Evolutionary conservation across 2,797 vertebrate genomes (phyloP).

Genomic region (Helostoma temminkii): DNA sequence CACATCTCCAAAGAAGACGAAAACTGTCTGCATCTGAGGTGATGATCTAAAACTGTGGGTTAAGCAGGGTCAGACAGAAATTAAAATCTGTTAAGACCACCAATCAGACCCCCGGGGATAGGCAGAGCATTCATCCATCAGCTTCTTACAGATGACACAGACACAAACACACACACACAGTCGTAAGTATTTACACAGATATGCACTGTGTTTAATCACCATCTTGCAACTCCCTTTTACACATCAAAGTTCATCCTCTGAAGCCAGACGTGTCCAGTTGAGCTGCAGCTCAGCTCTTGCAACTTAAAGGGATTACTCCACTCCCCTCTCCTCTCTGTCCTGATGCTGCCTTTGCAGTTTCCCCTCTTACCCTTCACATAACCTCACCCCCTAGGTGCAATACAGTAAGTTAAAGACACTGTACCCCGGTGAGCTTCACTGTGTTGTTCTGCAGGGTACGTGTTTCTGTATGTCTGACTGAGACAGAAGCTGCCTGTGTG

Average conservation of each 20-base stretch:
- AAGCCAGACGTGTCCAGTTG: conserved; percentile 45
- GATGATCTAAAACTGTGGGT: conserved; percentile 28
- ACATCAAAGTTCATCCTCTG: conserved; percentile 52
- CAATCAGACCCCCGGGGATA: conserved; percentile 56
- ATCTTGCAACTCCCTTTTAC: conserved; percentile 24
- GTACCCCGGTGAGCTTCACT: conserved; percentile 26
- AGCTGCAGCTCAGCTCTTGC: conserved; percentile 46
- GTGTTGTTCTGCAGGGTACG: conserved; percentile 4
- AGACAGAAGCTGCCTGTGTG: conserved; percentile 53
- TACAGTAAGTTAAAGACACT: conserved; percentile 33
- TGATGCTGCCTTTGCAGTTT: conserved; percentile 8
- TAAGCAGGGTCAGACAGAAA: conserved; percentile 36
- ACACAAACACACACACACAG: conserved; percentile 7
- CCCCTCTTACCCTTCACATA: background rate
- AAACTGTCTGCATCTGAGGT: conserved; percentile 11
- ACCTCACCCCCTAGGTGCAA: conserved; percentile 10
- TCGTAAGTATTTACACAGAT: background rate
- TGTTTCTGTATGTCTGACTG: conserved; percentile 35
- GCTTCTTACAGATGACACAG: conserved; percentile 26
- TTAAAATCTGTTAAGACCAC: conserved; percentile 33
- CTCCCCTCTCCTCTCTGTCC: conserved; percentile 27
- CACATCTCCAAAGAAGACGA: conserved; percentile 11
- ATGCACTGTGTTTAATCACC: conserved; percentile 27
- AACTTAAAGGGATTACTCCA: conserved; percentile 60
- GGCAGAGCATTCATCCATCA: conserved; percentile 16